Evolutionary conservation across 2,888 invertebrate genomes (phyloP), one percentile per base, ranked within the genome.

Genomic region (Ectemnius cavifrons): DNA sequence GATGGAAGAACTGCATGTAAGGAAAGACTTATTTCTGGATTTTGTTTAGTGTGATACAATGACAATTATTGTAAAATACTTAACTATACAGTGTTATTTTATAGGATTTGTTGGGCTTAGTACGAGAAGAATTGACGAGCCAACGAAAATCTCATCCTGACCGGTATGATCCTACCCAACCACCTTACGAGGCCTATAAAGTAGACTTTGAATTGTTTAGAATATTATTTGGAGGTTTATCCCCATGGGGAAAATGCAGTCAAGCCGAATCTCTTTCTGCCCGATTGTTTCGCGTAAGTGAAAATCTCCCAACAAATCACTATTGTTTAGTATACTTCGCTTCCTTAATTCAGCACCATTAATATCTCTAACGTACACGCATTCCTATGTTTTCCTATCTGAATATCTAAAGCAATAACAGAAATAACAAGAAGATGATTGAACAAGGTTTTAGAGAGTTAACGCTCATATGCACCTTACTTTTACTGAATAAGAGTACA

Each of bases 181-280:
- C 96, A 20, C 97, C 97, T 0, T 97, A 97, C 87, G 97, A 97
- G 89, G 94, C 94, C 0, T 98, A 97, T 89, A 94, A 95, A 88
- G 92, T 99, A 2, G 98, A 99, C 91, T 98, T 95, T 91, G 95
- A 97, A 78, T 95, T 97, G 88, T 99, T 99, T 91, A 94, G 95
- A 82, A 94, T 95, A 67, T 92, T 99, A 71, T 97, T 98, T 91
- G 93, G 94, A 14, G 96, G 96, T 0, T 92, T 99, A 28, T 97
- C 97, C 2, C 97, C 98, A 0, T 99, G 99, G 99, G 96, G 97
- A 6, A 95, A 94, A 84, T 97, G 97, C 1, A 93, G 94, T 75
- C 94, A 94, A 80, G 95, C 95, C 0, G 96, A 98, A 84, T 94
- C 95, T 14, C 93, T 99, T 68, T 95, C 97, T 23, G 95, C 97